A percentile compares a stretch with the other conserved stretches of the same genome.
These are phyloP conservation scores for Opisthograptis luteolata DNA, from an alignment of 2,888 invertebrate genomes.

Conservation along the genomic window DNA sequence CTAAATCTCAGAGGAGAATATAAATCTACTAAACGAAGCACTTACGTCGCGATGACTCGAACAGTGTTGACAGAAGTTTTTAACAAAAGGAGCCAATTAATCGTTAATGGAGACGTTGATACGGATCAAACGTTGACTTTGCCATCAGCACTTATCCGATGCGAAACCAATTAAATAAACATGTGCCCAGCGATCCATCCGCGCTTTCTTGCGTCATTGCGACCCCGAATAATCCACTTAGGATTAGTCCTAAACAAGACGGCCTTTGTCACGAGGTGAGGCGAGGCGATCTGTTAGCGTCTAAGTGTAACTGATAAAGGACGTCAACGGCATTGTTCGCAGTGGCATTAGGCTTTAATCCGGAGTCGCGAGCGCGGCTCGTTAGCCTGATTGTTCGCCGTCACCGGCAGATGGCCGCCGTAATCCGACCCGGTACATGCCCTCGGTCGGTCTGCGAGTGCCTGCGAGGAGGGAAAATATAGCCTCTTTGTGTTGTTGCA, in stretches of 20 bases:
- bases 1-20: too few relatives aligned
- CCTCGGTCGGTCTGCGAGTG: conserved; percentile 38
- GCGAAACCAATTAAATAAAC: conserved; percentile 54
- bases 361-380: conserved; percentile 72
- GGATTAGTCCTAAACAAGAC: conserved; percentile 79
- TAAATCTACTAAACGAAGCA: too few relatives aligned
- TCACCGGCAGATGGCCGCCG: conserved; percentile 78
- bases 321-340: conserved; percentile 76
- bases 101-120: conserved; percentile 20
- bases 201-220: conserved; percentile 47
- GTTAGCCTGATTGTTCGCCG: conserved; percentile 81
- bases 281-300: conserved; percentile 73
- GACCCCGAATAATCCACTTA: conserved; percentile 75
- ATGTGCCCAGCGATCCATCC: conserved; percentile 47
- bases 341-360: conserved; percentile 79
- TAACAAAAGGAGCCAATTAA: conserved; percentile 15
- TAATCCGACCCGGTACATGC: conserved; percentile 68
- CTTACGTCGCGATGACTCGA: background rate
- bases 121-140: conserved; percentile 19
- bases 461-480: conserved; percentile 60
- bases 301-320: conserved; percentile 74
- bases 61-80: conserved; percentile 17
- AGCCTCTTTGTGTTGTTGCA: conserved; percentile 82
- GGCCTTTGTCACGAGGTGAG: conserved; percentile 73
- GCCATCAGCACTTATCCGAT: conserved; percentile 36